Base-by-base conservation (phyloP, 2,888 invertebrate species). In the Diaprepes abbreviatus region DNA sequence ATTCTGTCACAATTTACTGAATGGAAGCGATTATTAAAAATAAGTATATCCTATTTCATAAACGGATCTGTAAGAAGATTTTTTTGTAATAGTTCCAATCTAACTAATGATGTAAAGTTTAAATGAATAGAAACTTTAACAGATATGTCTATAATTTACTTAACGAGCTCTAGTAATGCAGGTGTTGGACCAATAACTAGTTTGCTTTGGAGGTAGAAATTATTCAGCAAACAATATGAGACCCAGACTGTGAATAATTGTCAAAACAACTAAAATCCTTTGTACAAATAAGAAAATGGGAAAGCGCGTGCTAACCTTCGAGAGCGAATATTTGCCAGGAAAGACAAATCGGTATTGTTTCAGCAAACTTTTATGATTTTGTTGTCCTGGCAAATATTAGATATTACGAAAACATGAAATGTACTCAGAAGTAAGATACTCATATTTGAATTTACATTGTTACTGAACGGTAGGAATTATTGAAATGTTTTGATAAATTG, bases 141-240 rank as follows among this genome's bases (percentile, higher is more conserved):
- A n/a, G 2, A 14, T 21, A 48, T 48, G 10, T 7, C 28, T 12
- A 48, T 19, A 7, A 12, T 45, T 48, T 48, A 28, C 28, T 28
- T 48, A 24, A 48, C 28, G 4, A 10, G 21, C 43, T 48, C 6
- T 1, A 45, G 21, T 5, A 45, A 24, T 65, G 48, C 65, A 66
- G 58, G 57, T 66, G 65, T 48, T 48, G 38, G 21, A 31, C 48
- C 57, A 66, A 66, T 66, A 66, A 28, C 28, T 28, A 58, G 65
- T 66, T 66, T 66, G 57, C 65, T 66, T 19, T 58, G 38, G 48
- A 35, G 48, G 24, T 33, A 21, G 40, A 40, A 64, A 38, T 43
- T 64, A 45, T 33, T 40, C 3, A 43, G 55, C 52, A 64, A 64
- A 64, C 55, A 54, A 45, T 64, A 43, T 55, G 55, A 64, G 55